Evolutionary conservation across 64 coral and sea anemone species (phyloP), one percentile per base, ranked within the genome.

Genomic region (Catalaphyllia jardinei): DNA sequence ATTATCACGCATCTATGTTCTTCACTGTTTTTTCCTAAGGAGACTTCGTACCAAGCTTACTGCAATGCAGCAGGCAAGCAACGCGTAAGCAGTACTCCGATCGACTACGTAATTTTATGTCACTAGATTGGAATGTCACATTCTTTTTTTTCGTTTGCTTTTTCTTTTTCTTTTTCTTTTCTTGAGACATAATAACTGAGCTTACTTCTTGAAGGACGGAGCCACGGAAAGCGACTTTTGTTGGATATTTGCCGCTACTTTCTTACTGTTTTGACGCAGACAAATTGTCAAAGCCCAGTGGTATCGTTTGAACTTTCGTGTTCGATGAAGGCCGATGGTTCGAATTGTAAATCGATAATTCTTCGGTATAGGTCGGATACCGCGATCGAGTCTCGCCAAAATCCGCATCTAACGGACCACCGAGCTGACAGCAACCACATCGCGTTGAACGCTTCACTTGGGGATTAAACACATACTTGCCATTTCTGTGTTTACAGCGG

Each of bases 401-500:
- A 22, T 60, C 72, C 60, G 69, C 82, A 42, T 87, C 74, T 4
- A 87, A 50, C 52, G 83, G 82, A 71, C 63, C 81, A 51, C 81
- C 81, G 10, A 92, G 76, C 28, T 80, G 64, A 65, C 82, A 86
- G 20, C 90, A 92, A 17, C 81, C 60, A 25, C 90, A 92, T 16
- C 60, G 15, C 71, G 51, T 76, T 4, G n/a, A 22, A 20, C 20
- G 84, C 31, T 52, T 84, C 24, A 11, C 49, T 14, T 31, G 27
- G 1, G 73, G 82, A 24, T 87, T 91, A 38, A 95, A 74, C 42
- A 28, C 74, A 27, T 95, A 95, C 19, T 72, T 87, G 3, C 93
- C 88, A 46, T 91, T 95, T 28, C 93, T 73, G 77, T 74, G 18
- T 6, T 38, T 30, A 57, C 95, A 97, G 12, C 95, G 87, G 69